Evolutionary conservation across 2,113 vertebrate genomes (phyloP).

Genomic region (Microcebus murinus): DNA sequence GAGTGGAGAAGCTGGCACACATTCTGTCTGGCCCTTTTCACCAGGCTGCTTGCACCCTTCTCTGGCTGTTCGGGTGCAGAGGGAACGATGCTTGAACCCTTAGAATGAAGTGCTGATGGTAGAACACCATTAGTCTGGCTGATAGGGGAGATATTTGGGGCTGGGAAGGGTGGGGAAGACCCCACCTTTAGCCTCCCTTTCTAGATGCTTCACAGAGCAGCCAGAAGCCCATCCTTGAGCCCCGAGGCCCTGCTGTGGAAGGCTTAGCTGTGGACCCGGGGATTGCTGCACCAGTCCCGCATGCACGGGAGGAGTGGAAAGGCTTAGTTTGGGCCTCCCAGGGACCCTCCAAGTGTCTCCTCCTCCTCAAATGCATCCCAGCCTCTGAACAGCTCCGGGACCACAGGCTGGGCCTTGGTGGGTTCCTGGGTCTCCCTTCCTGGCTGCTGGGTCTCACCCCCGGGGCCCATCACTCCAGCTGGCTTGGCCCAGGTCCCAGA

Average conservation of each 20-base stretch:
- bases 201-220: neutral
- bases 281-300: neutral
- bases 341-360: neutral
- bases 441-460: constrained; percentile 48
- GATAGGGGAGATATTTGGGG: neutral
- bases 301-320: neutral
- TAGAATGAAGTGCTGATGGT: neutral
- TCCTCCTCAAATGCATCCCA: neutral
- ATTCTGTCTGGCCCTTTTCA: neutral
- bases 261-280: neutral
- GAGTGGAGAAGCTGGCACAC: neutral
- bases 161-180: neutral
- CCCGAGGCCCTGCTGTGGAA: neutral
- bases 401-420: neutral
- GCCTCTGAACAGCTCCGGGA: constrained; percentile 6
- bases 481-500: constrained; percentile 60
- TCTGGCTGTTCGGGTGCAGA: neutral
- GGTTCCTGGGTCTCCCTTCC: constrained; percentile 33
- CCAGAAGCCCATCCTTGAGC: neutral
- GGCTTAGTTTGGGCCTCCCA: neutral
- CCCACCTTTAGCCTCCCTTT: neutral
- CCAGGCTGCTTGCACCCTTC: neutral
- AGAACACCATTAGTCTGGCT: neutral
- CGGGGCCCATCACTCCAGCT: neutral
- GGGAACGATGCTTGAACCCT: neutral